Conservation (phyloP, 2,888 invertebrate genomes). For the Drosophila histrio region DNA sequence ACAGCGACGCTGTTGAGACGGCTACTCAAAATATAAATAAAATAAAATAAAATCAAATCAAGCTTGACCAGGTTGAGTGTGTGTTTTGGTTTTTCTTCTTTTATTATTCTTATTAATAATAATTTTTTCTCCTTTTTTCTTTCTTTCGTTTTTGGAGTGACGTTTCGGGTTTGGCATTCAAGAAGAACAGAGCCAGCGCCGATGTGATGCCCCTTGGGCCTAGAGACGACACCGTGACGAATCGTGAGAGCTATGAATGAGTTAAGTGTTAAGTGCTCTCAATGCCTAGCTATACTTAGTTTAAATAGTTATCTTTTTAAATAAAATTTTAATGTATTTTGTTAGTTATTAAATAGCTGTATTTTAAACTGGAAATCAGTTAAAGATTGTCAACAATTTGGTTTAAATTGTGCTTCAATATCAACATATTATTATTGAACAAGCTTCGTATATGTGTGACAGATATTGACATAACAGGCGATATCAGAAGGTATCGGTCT, state of each 20-base stretch:
- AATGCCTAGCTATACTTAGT: too few relatives aligned
- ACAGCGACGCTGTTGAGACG: slow-evolving; percentile 56
- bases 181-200: slow-evolving; percentile 73
- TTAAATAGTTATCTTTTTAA: too few relatives aligned
- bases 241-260: slow-evolving; percentile 8
- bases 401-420: too few relatives aligned
- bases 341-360: too few relatives aligned
- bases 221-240: slow-evolving; percentile 66
- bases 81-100: slow-evolving; percentile 43
- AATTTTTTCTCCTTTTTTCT: slow-evolving; percentile 1
- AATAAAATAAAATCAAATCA: slow-evolving; percentile 17
- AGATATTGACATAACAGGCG: too few relatives aligned
- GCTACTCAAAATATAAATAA: slow-evolving; percentile 58
- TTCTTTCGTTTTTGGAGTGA: slow-evolving; percentile 59
- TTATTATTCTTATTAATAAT: slow-evolving; percentile 24
- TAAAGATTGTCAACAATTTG: too few relatives aligned
- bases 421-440: too few relatives aligned
- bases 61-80: slow-evolving; percentile 50
- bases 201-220: slow-evolving; percentile 47
- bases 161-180: slow-evolving; percentile 72
- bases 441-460: too few relatives aligned
- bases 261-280: too few relatives aligned
- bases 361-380: too few relatives aligned
- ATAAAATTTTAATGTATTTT: too few relatives aligned
- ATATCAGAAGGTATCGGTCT: too few relatives aligned